Percentiles rank a stretch among this genome's conserved stretches.
Evolutionary conservation across 2,113 vertebrate species (phyloP).

Genomic region (Odontesthes bonariensis): DNA sequence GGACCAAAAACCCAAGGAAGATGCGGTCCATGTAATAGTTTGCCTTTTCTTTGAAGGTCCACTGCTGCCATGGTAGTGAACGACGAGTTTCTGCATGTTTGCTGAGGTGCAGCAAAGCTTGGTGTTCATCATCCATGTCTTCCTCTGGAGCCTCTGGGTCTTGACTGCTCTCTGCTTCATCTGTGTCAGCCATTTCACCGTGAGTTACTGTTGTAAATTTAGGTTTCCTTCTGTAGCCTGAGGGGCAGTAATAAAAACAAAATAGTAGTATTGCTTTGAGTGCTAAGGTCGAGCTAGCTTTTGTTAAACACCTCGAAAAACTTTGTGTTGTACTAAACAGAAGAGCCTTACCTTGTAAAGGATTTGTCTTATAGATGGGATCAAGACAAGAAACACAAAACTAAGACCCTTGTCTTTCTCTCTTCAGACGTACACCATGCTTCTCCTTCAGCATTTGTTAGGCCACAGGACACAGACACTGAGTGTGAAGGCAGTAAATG

Average conservation of each 20-base stretch:
- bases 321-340: not conserved
- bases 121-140: conserved; percentile 52
- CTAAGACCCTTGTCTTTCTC: conserved; percentile 6
- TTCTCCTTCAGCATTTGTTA: not conserved
- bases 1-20: conserved; percentile 69
- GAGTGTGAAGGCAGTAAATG: conserved; percentile 18
- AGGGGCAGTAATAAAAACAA: not conserved
- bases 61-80: conserved; percentile 76
- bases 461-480: not conserved
- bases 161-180: conserved; percentile 36
- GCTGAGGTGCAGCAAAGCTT: conserved; percentile 65
- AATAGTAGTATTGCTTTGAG: not conserved
- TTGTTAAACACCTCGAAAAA: not conserved
- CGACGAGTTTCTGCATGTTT: conserved; percentile 58
- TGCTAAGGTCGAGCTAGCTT: not conserved
- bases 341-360: conserved; percentile 56
- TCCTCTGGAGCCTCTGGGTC: conserved; percentile 64
- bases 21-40: conserved; percentile 74
- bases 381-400: conserved; percentile 6
- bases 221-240: not conserved
- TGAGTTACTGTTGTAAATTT: conserved; percentile 10
- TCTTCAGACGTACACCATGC: conserved; percentile 18
- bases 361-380: not conserved
- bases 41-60: conserved; percentile 78
- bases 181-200: conserved; percentile 65